These are phyloP conservation scores for Myotis pilosus DNA, from an alignment of 2,797 vertebrate species.

Conservation along the genomic window DNA sequence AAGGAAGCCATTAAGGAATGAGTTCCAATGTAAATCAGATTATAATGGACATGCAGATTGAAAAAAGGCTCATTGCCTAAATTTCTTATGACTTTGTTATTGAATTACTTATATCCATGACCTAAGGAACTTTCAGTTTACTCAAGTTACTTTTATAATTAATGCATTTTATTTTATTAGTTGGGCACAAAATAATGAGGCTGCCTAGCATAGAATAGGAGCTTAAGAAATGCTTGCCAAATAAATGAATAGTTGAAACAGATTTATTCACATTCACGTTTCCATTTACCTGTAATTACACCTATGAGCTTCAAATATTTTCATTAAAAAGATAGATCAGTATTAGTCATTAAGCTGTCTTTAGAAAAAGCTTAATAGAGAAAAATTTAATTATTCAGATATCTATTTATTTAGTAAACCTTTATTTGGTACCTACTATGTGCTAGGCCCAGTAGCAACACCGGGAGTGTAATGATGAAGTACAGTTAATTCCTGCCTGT, in stretches of 20 bases:
- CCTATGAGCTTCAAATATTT: neutral
- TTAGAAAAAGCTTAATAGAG: neutral
- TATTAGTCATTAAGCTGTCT: neutral
- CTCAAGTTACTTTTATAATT: conserved; percentile 11
- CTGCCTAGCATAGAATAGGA: neutral
- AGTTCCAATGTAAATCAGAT: conserved; percentile 2
- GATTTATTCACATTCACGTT: neutral
- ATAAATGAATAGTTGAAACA: conserved; percentile 14
- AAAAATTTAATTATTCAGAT: neutral
- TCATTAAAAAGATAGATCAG: neutral
- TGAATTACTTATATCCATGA: neutral
- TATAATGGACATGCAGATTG: neutral
- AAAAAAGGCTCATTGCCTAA: neutral
- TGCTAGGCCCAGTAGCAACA: neutral
- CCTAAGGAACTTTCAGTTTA: neutral
- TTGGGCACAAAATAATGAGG: neutral
- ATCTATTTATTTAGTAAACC: neutral
- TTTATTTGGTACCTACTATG: neutral
- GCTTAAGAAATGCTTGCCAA: neutral
- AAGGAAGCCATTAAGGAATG: neutral
- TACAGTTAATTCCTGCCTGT: neutral
- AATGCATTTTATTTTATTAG: neutral
- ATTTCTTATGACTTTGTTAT: neutral
- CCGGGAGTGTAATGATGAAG: neutral
- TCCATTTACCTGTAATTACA: neutral